These are phyloP conservation scores for Drosophila sordidula DNA, from an alignment of 2,888 invertebrate genomes.

Conservation along the genomic window DNA sequence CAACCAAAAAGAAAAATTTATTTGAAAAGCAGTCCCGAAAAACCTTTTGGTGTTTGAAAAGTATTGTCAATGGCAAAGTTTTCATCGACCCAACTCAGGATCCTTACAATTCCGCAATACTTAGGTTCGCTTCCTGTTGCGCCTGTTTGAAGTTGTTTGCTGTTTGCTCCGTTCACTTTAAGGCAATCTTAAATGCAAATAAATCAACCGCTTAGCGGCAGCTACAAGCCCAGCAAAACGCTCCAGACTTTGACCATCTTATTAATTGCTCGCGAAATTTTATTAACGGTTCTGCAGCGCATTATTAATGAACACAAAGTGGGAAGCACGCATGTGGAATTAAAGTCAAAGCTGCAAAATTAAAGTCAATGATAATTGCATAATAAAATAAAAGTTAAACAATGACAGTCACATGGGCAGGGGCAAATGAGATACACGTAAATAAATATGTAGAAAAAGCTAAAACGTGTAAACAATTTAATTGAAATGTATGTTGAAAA, in stretches of 20 bases:
- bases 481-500: no score
- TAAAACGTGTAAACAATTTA: no score
- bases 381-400: slow-evolving; percentile 2
- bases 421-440: background rate
- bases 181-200: slow-evolving; percentile 51
- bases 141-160: slow-evolving; percentile 56
- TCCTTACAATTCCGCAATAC: slow-evolving; percentile 27
- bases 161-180: slow-evolving; percentile 49
- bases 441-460: no score
- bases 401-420: background rate
- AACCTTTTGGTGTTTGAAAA: slow-evolving; percentile 25
- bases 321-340: slow-evolving; percentile 3
- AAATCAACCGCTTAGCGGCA: slow-evolving; percentile 54
- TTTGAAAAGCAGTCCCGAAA: slow-evolving; percentile 17
- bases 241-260: slow-evolving; percentile 17
- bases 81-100: slow-evolving; percentile 39
- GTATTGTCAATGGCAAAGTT: slow-evolving; percentile 52
- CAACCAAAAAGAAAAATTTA: slow-evolving; percentile 25
- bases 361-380: slow-evolving; percentile 5
- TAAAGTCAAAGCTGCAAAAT: slow-evolving; percentile 5
- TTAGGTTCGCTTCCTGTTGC: slow-evolving; percentile 47
- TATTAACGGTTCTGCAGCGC: slow-evolving; percentile 43
- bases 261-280: slow-evolving; percentile 64
- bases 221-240: slow-evolving; percentile 12
- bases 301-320: slow-evolving; percentile 35